These are phyloP conservation scores for Smittia aterrima DNA, from an alignment of 2,888 invertebrate genomes.

Conservation along the genomic window DNA sequence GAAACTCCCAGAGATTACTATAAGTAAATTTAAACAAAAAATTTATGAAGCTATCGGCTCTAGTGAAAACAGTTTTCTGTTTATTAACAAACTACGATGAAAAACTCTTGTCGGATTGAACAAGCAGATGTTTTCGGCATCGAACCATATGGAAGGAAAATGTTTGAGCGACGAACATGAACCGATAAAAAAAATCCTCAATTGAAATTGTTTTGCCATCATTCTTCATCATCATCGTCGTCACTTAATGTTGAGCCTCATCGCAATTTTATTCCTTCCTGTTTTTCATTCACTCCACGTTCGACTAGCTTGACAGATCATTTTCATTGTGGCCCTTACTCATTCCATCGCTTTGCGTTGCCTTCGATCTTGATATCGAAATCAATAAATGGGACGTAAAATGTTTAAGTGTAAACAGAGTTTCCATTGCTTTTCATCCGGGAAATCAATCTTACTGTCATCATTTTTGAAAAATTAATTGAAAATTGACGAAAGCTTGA, in stretches of 20 bases:
- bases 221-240: neutral
- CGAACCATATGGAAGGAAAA: conserved; percentile 1
- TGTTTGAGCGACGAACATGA: neutral
- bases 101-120: too few species aligned
- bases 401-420: neutral
- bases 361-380: neutral
- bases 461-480: neutral
- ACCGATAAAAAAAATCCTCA: neutral
- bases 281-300: conserved; percentile 1
- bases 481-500: neutral
- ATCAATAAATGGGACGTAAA: neutral
- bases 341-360: neutral
- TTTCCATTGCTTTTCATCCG: neutral
- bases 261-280: neutral
- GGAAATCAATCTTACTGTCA: neutral
- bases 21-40: too few species aligned
- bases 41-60: too few species aligned
- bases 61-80: too few species aligned
- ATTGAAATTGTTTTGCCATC: neutral
- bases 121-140: neutral
- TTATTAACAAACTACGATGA: too few species aligned
- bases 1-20: too few species aligned
- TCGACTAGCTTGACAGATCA: conserved; percentile 7
- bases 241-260: neutral
- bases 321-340: neutral